A percentile compares a stretch with the other conserved stretches of the same genome.
These are phyloP conservation scores for Oxystoma pomonae DNA, from an alignment of 2,888 invertebrate genomes.

Conservation along the genomic window DNA sequence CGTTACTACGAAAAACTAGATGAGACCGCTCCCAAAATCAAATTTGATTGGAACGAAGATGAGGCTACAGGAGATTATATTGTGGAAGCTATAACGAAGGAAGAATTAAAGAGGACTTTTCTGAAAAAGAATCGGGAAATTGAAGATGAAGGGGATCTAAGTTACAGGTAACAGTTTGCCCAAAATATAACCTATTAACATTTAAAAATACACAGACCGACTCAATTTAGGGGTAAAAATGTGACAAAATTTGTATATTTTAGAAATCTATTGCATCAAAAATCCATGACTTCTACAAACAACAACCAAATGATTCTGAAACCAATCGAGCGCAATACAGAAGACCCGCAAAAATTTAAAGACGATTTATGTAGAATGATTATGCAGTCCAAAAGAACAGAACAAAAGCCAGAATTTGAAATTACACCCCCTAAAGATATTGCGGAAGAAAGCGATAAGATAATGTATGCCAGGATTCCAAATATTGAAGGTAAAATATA, in stretches of 20 bases:
- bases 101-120: conserved; percentile 24
- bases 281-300: too few species aligned
- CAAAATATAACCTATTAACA: too few species aligned
- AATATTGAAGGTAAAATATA: not conserved
- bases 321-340: conserved; percentile 26
- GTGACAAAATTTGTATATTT: too few species aligned
- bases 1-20: not conserved
- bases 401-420: conserved; percentile 27
- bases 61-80: conserved; percentile 18
- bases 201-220: too few species aligned
- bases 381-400: conserved; percentile 12
- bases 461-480: conserved; percentile 26
- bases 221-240: too few species aligned
- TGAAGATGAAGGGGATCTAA: conserved; percentile 22
- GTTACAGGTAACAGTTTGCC: conserved; percentile 39
- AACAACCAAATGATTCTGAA: conserved; percentile 34
- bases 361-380: conserved; percentile 29
- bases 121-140: conserved; percentile 9
- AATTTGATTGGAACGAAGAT: not conserved
- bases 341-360: conserved; percentile 17
- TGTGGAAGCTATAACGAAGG: conserved; percentile 22
- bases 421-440: conserved; percentile 29
- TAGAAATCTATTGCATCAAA: too few species aligned
- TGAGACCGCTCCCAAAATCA: not conserved
- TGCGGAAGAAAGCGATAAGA: conserved; percentile 30